Percentiles rank a stretch among this genome's conserved stretches.
Conservation (phyloP, 2,113 vertebrate genomes). For the Camelus bactrianus region DNA sequence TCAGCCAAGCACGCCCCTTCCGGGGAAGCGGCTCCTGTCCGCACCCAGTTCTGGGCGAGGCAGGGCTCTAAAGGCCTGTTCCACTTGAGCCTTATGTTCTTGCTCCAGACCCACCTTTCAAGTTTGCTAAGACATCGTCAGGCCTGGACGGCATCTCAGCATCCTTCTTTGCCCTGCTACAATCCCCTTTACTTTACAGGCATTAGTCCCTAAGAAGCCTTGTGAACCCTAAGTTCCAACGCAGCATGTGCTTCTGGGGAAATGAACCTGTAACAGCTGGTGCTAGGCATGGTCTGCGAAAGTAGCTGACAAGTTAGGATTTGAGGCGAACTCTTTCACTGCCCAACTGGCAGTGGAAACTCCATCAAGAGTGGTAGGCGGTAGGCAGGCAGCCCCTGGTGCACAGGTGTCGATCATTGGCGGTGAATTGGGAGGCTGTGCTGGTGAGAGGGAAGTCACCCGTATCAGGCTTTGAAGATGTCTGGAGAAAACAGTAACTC, state of each 20-base stretch:
- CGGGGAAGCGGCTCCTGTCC: neutral
- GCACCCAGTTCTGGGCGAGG: neutral
- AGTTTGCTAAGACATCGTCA: neutral
- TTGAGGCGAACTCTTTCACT: neutral
- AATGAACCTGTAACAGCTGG: neutral
- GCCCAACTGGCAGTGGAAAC: neutral
- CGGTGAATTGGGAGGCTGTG: neutral
- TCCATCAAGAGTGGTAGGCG: neutral
- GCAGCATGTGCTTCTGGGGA: neutral
- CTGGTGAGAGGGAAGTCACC: neutral
- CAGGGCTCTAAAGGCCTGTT: neutral
- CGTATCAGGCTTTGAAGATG: neutral
- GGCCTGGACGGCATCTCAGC: neutral
- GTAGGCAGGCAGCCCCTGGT: too few relatives aligned
- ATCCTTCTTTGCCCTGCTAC: neutral
- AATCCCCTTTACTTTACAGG: neutral
- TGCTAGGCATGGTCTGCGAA: slow-evolving; percentile 11
- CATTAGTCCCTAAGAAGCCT: neutral
- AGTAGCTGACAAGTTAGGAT: neutral
- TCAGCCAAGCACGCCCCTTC: neutral
- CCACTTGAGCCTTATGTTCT: neutral
- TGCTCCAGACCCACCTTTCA: neutral
- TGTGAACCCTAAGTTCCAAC: neutral
- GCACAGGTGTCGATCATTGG: neutral
- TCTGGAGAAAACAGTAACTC: neutral